Conservation (phyloP, 2,113 vertebrate genomes). For the Psittacara wagleri region DNA sequence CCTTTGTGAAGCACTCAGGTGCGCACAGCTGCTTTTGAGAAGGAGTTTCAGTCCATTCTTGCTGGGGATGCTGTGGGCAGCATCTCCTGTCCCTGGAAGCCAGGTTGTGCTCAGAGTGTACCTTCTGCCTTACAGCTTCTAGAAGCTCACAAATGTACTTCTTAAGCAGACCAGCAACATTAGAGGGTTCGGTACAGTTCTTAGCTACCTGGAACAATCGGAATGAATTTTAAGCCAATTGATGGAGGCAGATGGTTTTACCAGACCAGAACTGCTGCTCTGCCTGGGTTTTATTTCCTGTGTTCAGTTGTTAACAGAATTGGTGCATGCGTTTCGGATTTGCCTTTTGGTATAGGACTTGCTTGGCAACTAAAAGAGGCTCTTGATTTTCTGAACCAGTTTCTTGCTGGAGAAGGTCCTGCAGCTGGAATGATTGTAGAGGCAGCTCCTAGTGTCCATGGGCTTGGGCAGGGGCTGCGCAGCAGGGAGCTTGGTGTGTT, state of each 20-base stretch:
- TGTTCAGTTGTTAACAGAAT: neutral
- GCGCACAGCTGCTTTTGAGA: neutral
- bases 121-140: neutral
- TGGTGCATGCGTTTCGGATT: neutral
- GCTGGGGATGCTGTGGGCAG: neutral
- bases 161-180: neutral
- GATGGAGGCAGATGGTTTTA: neutral
- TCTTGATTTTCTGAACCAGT: neutral
- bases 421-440: fast-evolving
- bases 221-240: neutral
- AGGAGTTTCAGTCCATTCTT: neutral
- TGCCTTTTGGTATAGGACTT: neutral
- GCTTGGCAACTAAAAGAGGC: neutral
- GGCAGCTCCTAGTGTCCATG: neutral
- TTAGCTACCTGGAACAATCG: neutral
- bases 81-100: neutral
- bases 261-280: neutral
- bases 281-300: neutral
- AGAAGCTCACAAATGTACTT: neutral
- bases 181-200: neutral
- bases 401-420: neutral
- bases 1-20: neutral
- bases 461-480: neutral
- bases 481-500: fast-evolving
- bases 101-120: neutral